These are phyloP conservation scores for Machaerirhynchus nigripectus DNA, from an alignment of 2,113 vertebrate genomes.

Conservation along the genomic window DNA sequence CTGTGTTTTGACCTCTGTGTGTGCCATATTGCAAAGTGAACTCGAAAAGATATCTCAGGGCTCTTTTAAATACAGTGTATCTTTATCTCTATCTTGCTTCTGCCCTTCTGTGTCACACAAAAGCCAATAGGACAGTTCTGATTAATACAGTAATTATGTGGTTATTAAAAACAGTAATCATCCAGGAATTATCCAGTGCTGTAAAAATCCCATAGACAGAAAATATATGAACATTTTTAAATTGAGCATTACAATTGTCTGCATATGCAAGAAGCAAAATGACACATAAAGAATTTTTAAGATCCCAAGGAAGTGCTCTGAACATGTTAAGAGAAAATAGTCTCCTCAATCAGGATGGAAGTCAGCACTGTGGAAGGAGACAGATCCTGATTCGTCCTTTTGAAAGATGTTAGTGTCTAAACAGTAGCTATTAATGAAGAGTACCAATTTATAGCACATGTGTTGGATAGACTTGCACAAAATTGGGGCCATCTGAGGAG, in stretches of 20 bases:
- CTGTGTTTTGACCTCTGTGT: background rate
- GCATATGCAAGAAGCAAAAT: slow-evolving; percentile 70
- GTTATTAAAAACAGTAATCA: slow-evolving; percentile 85
- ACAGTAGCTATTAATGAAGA: slow-evolving; percentile 75
- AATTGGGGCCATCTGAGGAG: slow-evolving; percentile 48
- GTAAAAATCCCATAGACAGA: slow-evolving; percentile 73
- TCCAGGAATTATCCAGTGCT: slow-evolving; percentile 73
- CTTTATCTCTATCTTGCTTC: slow-evolving; percentile 67
- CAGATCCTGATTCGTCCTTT: slow-evolving; percentile 59
- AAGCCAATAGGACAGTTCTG: slow-evolving; percentile 74
- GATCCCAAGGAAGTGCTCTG: slow-evolving; percentile 70
- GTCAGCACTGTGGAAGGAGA: slow-evolving; percentile 49
- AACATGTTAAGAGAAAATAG: slow-evolving; percentile 70
- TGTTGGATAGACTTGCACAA: slow-evolving; percentile 62
- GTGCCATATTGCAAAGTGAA: background rate
- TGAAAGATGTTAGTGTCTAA: slow-evolving; percentile 63
- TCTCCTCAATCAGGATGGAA: slow-evolving; percentile 72
- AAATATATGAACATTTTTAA: slow-evolving; percentile 78
- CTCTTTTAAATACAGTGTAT: slow-evolving; percentile 19
- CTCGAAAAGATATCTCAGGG: background rate
- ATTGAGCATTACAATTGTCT: slow-evolving; percentile 72
- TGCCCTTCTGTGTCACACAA: slow-evolving; percentile 68
- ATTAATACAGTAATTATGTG: slow-evolving; percentile 79
- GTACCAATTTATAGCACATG: slow-evolving; percentile 67
- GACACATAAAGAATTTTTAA: slow-evolving; percentile 77